These are phyloP conservation scores for Drosophila setifemur DNA, from an alignment of 1,140 invertebrate species.

Conservation along the genomic window DNA sequence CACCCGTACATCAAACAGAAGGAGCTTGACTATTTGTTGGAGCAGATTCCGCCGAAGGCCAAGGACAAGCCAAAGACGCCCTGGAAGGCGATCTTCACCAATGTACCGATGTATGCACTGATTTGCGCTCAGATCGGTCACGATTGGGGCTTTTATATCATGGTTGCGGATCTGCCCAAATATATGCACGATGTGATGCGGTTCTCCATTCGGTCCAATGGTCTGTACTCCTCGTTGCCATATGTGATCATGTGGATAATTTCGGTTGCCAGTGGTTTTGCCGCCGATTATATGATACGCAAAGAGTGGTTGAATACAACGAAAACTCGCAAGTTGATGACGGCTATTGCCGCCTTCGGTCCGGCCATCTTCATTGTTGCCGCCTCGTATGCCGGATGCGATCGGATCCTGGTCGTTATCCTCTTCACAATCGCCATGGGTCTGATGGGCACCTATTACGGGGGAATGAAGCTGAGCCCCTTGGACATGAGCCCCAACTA, in stretches of 20 bases:
- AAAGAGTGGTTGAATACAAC: conserved; percentile 1
- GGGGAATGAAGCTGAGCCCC: conserved; percentile 88
- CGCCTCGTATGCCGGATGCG: conserved; percentile 55
- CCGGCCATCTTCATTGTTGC: conserved; percentile 40
- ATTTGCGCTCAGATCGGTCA: conserved; percentile 87
- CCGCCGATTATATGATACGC: conserved; percentile 44
- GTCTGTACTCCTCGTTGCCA: conserved; percentile 51
- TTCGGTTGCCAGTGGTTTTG: conserved; percentile 26
- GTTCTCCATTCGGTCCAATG: conserved; percentile 40
- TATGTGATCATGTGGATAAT: conserved; percentile 53
- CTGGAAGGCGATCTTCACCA: conserved; percentile 85
- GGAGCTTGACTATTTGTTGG: conserved; percentile 86
- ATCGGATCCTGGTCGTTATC: conserved; percentile 10
- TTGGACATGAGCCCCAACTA: conserved; percentile 90
- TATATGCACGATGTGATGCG: conserved; percentile 55
- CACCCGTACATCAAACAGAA: conserved; percentile 88
- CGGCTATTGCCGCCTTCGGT: conserved; percentile 18
- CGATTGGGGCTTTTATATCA: conserved; percentile 94
- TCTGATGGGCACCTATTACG: conserved; percentile 88
- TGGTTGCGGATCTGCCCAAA: conserved; percentile 92
- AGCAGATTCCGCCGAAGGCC: conserved; percentile 28
- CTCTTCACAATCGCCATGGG: conserved; percentile 47
- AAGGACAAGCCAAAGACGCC: conserved; percentile 79
- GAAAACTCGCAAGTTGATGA: conserved; percentile 12
- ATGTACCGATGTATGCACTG: conserved; percentile 84